Percentiles rank a stretch among this genome's conserved stretches.
These are phyloP conservation scores for Acanthosepion lycidas DNA, from an alignment of 2,888 invertebrate species.

Conservation along the genomic window DNA sequence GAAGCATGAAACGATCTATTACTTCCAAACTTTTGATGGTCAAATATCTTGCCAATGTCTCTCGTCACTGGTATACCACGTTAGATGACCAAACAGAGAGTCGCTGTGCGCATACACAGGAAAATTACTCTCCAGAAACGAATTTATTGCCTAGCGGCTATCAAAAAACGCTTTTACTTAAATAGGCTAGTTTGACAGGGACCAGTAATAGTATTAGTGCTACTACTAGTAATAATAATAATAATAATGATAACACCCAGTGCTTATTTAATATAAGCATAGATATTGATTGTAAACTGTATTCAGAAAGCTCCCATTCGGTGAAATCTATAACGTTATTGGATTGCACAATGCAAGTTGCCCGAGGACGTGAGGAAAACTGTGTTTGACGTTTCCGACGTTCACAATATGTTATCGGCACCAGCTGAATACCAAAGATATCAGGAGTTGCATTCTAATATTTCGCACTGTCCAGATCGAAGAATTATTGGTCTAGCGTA, in stretches of 20 bases:
- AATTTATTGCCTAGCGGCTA: too few species aligned
- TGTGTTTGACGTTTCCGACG: not conserved
- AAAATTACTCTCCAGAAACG: too few species aligned
- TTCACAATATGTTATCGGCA: constrained; percentile 33
- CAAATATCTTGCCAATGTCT: too few species aligned
- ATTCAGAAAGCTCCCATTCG: not conserved
- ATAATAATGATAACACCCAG: not conserved
- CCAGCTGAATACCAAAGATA: not conserved
- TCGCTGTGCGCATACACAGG: too few species aligned
- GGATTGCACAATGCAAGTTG: not conserved
- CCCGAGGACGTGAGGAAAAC: not conserved
- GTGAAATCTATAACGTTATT: not conserved
- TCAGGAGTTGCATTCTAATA: constrained; percentile 2
- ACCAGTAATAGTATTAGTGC: too few species aligned
- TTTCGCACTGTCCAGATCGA: not conserved
- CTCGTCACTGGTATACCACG: too few species aligned
- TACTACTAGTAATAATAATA: too few species aligned
- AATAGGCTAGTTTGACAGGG: too few species aligned
- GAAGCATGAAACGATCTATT: too few species aligned
- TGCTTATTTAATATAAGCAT: not conserved
- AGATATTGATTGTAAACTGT: constrained; percentile 11
- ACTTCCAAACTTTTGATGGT: too few species aligned
- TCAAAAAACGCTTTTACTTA: too few species aligned
- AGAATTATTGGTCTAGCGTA: constrained; percentile 6
- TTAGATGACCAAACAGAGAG: too few species aligned